phyloP scores from a whole-genome alignment of 1,140 invertebrate species.

The Leptopilina clavipes region DNA sequence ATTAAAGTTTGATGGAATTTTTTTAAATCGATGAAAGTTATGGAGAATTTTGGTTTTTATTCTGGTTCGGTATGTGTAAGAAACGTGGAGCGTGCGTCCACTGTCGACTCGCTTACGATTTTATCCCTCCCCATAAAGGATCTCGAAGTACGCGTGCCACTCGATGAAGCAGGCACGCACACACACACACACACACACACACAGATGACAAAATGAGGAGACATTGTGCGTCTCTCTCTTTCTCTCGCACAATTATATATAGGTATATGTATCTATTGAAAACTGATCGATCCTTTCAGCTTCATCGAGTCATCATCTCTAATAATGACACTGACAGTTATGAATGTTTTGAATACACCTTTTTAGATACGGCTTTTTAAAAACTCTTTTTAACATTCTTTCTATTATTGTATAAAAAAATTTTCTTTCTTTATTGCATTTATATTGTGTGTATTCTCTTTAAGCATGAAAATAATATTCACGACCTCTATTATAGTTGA shows the following conservation, averaged over 20 bases:
- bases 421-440: too few relatives aligned
- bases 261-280: neutral
- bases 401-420: too few relatives aligned
- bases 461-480: too few relatives aligned
- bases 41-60: constrained; percentile 8
- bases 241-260: neutral
- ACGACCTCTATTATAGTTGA: too few relatives aligned
- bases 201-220: neutral
- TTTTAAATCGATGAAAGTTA: too few relatives aligned
- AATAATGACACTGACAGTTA: constrained; percentile 28
- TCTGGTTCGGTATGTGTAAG: constrained; percentile 5
- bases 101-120: neutral
- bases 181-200: neutral
- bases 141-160: constrained; percentile 11
- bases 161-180: neutral
- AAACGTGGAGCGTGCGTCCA: neutral
- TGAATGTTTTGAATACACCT: constrained; percentile 22
- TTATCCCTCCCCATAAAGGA: neutral
- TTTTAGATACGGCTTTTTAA: constrained; percentile 9
- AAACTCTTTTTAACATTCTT: constrained; percentile 20
- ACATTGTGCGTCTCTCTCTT: neutral
- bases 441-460: too few relatives aligned
- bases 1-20: too few relatives aligned
- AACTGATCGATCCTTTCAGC: constrained; percentile 13
- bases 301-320: neutral